Evolutionary conservation across 2,888 invertebrate species (phyloP).

Genomic region (Ecdyonurus torrentis): DNA sequence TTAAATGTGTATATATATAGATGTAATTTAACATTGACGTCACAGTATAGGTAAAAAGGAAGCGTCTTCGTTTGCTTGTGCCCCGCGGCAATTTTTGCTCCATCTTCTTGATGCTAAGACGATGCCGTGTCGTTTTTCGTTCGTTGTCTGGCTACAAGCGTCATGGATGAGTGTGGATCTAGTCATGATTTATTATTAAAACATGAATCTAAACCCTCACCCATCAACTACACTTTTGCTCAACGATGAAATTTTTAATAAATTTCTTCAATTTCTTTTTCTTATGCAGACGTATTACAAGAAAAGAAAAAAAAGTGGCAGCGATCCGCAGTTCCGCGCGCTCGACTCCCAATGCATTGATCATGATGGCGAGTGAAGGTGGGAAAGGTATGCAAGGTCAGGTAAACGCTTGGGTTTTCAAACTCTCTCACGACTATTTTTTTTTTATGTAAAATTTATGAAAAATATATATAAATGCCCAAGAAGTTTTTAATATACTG

Average conservation of each 20-base stretch:
- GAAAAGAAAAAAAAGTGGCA: too few species aligned
- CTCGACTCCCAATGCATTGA: too few species aligned
- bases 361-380: background rate
- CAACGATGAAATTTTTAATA: too few species aligned
- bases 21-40: too few species aligned
- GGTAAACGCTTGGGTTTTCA: background rate
- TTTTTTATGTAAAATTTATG: too few species aligned
- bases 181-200: background rate
- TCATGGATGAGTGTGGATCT: background rate
- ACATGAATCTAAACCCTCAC: background rate
- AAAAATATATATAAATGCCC: too few species aligned
- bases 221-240: background rate
- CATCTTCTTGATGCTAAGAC: background rate
- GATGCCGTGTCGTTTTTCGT: background rate
- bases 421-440: too few species aligned
- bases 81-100: background rate
- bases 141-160: background rate
- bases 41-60: background rate
- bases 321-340: too few species aligned
- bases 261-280: too few species aligned
- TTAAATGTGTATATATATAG: too few species aligned
- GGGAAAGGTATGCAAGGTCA: background rate
- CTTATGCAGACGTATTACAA: too few species aligned
- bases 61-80: background rate
- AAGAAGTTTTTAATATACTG: too few species aligned